A percentile compares a stretch with the other conserved stretches of the same genome.
Evolutionary conservation across 2,888 invertebrate genomes (phyloP).

Genomic region (Nephrotoma guestfalica): DNA sequence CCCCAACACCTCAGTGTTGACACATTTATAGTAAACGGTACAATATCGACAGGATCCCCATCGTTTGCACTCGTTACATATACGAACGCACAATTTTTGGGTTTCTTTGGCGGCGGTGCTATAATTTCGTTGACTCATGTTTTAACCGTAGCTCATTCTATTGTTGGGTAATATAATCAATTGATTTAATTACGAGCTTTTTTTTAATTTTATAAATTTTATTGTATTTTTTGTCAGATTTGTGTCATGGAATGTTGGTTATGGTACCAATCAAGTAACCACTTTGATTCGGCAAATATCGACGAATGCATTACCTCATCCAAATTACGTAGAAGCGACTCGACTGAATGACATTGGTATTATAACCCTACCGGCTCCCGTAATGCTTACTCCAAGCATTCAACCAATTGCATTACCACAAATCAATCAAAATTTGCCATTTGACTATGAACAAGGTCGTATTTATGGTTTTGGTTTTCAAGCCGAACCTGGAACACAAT

Average conservation of each 20-base stretch:
- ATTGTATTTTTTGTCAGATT: neutral
- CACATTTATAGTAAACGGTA: neutral
- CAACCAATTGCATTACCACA: constrained; percentile 1
- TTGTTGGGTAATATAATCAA: neutral
- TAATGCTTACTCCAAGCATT: neutral
- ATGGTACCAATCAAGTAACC: neutral
- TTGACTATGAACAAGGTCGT: neutral
- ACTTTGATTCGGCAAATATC: neutral
- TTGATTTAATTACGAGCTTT: neutral
- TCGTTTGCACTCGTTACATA: neutral
- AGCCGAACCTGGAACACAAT: neutral
- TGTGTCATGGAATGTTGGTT: neutral
- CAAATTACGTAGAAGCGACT: neutral
- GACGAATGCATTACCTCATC: neutral
- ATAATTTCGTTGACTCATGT: neutral
- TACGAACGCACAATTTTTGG: neutral
- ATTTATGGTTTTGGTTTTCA: neutral
- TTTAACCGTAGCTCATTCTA: neutral
- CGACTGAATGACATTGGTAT: neutral
- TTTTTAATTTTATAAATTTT: too few species aligned
- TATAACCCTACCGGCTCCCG: neutral
- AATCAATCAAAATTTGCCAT: neutral
- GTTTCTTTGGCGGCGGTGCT: neutral
- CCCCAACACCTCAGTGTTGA: neutral
- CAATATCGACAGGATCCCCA: neutral